phyloP scores from a whole-genome alignment of 2,797 vertebrate genomes.

The Eidolon dupreanum region DNA sequence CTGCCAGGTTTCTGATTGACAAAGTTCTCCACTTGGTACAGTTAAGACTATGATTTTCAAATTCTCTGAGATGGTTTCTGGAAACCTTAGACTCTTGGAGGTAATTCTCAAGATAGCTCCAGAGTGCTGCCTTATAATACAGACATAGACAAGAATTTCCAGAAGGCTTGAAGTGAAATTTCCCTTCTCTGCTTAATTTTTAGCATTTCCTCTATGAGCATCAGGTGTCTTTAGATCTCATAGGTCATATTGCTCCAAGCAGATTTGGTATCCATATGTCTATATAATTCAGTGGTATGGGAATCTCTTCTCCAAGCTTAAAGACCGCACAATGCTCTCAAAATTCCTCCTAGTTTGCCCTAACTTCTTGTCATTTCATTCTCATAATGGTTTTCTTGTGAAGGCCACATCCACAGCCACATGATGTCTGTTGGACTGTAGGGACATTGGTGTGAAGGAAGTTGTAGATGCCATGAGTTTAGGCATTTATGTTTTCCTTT shows the following conservation, averaged over 20 bases:
- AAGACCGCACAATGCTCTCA: background rate
- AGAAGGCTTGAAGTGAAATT: conserved; percentile 31
- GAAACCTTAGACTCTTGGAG: conserved; percentile 48
- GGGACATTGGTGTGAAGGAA: background rate
- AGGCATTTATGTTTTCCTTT: background rate
- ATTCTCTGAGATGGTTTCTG: conserved; percentile 40
- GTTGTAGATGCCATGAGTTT: background rate
- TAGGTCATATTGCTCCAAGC: background rate
- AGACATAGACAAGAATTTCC: conserved; percentile 42
- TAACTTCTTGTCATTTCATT: background rate
- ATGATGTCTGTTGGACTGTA: background rate
- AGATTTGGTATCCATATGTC: background rate
- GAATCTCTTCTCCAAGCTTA: background rate
- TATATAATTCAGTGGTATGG: background rate
- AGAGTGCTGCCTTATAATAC: conserved; percentile 41
- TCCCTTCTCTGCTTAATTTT: conserved; percentile 42
- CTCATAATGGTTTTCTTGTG: background rate
- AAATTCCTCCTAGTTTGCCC: background rate
- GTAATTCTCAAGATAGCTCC: conserved; percentile 47
- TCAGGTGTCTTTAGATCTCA: conserved; percentile 34
- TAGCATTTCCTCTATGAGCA: background rate
- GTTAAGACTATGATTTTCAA: conserved; percentile 41
- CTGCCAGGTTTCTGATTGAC: background rate
- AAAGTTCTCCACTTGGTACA: background rate
- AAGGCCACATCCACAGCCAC: background rate